phyloP scores from a whole-genome alignment of 2,113 vertebrate genomes.

The Pristiophorus japonicus region DNA sequence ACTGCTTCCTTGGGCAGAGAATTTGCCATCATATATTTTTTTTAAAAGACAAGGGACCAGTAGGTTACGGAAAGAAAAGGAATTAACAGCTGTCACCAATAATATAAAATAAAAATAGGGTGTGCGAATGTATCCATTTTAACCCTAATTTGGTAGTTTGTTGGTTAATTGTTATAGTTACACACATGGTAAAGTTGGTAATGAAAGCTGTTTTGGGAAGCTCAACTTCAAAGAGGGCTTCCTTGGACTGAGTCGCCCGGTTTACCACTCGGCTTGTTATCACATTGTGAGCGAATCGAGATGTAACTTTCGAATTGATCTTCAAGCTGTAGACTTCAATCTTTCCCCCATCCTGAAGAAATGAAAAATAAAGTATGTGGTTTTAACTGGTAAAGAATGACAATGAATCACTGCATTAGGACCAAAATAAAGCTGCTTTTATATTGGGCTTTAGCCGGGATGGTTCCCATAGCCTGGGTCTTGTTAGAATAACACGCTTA shows the following conservation, averaged over 20 bases:
- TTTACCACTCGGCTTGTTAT: conserved; percentile 83
- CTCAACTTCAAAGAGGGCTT: conserved; percentile 77
- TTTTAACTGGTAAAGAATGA: not conserved
- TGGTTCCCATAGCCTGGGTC: not conserved
- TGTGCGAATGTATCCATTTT: not conserved
- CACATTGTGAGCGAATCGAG: conserved; percentile 79
- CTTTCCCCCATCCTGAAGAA: conserved; percentile 36
- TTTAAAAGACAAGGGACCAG: not conserved
- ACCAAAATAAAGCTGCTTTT: not conserved
- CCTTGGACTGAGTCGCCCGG: conserved; percentile 58
- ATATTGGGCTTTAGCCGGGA: not conserved
- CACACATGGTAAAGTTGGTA: conserved; percentile 84
- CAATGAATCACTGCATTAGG: not conserved
- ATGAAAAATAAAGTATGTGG: no score
- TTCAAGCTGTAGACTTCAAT: conserved; percentile 78
- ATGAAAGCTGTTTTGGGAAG: conserved; percentile 93
- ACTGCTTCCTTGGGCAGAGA: no score
- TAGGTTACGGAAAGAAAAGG: not conserved
- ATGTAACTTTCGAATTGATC: conserved; percentile 75
- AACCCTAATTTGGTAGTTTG: not conserved
- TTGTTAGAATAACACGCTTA: not conserved
- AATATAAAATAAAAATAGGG: not conserved
- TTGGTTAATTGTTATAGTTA: conserved; percentile 39
- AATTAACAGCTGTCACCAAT: not conserved
- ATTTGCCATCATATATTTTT: not conserved